Evolutionary conservation across 30 jellyfish, hydroid and myxozoan genomes (phyloP).

Genomic region (Aurelia aurita complex sp. Pacific): DNA sequence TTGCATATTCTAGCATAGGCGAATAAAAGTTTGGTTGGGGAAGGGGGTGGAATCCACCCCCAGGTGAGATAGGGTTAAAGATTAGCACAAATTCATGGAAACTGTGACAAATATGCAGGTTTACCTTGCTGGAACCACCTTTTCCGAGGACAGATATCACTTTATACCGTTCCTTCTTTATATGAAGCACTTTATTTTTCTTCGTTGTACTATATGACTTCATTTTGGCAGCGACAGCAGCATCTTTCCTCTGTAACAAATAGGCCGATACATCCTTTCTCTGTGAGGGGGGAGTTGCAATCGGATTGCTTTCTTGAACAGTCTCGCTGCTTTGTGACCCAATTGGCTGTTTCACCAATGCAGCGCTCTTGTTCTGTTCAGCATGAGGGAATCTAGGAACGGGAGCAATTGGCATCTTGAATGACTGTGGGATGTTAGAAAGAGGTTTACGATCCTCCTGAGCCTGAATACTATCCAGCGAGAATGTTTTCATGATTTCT

Average conservation of each 20-base stretch:
- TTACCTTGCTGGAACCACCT: conserved; percentile 91
- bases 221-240: conserved; percentile 4
- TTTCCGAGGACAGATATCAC: conserved; percentile 63
- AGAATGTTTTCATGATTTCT: neutral
- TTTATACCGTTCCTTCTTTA: conserved; percentile 72
- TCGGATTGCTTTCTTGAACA: neutral
- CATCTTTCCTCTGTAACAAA: conserved; percentile 20
- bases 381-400: neutral
- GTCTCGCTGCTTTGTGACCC: neutral
- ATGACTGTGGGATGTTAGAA: conserved; percentile 13
- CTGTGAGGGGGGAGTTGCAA: neutral
- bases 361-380: neutral
- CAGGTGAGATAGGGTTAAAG: too few species aligned
- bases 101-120: neutral
- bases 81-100: too few species aligned
- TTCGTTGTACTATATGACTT: conserved; percentile 35
- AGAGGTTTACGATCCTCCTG: neutral
- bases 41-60: too few species aligned
- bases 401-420: conserved; percentile 31
- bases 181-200: conserved; percentile 32
- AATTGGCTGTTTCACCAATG: neutral
- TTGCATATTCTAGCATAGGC: too few species aligned
- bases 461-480: neutral
- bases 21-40: too few species aligned
- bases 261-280: neutral